Conservation (phyloP, 2,888 invertebrate species). For the Aquatica leii region DNA sequence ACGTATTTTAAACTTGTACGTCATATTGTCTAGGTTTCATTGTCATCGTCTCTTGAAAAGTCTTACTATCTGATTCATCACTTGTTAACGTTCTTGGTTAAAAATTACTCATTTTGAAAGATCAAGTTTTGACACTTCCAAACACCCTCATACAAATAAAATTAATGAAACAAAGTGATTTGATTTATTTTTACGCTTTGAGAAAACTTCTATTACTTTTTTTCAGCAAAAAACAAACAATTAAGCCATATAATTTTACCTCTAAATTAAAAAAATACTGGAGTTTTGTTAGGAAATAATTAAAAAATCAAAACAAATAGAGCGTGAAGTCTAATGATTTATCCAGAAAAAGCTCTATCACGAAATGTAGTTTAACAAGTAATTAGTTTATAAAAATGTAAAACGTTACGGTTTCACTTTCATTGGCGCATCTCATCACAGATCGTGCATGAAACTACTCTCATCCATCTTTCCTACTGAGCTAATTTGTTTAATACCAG, state of each 20-base stretch:
- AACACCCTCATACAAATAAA: too few relatives aligned
- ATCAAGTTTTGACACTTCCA: too few relatives aligned
- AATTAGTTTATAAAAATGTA: conserved; percentile 19
- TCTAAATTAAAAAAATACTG: background rate
- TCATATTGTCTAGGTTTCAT: too few relatives aligned
- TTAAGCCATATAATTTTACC: background rate
- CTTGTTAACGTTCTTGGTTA: too few relatives aligned
- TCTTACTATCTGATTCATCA: too few relatives aligned
- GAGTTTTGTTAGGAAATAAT: background rate
- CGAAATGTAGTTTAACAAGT: background rate
- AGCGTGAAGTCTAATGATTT: background rate
- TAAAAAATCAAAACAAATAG: conserved; percentile 2
- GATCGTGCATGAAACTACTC: conserved; percentile 42
- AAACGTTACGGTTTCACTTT: conserved; percentile 50
- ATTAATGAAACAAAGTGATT: too few relatives aligned
- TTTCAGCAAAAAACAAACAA: too few relatives aligned
- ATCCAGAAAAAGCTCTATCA: background rate
- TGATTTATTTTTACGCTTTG: too few relatives aligned
- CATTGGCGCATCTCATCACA: conserved; percentile 48
- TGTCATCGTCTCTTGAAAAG: too few relatives aligned
- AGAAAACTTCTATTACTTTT: too few relatives aligned
- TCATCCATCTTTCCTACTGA: conserved; percentile 32
- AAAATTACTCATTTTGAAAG: too few relatives aligned
- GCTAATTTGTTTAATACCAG: conserved; percentile 30
- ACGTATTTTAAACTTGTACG: too few relatives aligned